Percentiles rank a stretch among this genome's conserved stretches.
These are phyloP conservation scores for Tuta absoluta DNA, from an alignment of 2,888 invertebrate species.

Conservation along the genomic window DNA sequence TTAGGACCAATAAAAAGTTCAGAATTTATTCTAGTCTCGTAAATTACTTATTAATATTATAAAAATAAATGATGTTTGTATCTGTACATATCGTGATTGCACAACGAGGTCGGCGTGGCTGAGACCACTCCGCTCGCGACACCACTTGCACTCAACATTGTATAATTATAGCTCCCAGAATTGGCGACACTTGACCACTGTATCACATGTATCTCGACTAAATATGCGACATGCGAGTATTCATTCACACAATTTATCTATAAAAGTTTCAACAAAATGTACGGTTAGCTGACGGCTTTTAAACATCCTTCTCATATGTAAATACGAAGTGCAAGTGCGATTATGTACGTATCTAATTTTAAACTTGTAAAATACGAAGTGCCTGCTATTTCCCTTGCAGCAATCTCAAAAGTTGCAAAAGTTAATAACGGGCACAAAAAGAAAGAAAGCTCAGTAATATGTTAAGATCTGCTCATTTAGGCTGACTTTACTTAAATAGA, in stretches of 20 bases:
- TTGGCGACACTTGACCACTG: background rate
- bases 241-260: background rate
- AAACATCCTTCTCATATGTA: background rate
- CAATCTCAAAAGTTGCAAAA: background rate
- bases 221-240: background rate
- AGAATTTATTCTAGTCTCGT: slow-evolving; percentile 57
- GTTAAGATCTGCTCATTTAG: slow-evolving; percentile 7
- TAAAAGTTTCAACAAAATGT: background rate
- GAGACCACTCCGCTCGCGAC: background rate
- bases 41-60: slow-evolving; percentile 47
- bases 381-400: background rate
- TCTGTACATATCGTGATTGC: slow-evolving; percentile 70
- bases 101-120: slow-evolving; percentile 51
- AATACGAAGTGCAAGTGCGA: slow-evolving; percentile 11
- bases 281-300: slow-evolving; percentile 2
- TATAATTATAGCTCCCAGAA: slow-evolving; percentile 18
- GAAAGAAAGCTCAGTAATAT: slow-evolving; percentile 9
- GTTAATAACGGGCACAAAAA: background rate
- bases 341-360: slow-evolving; percentile 5
- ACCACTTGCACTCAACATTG: slow-evolving; percentile 23
- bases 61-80: slow-evolving; percentile 51
- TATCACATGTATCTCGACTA: background rate
- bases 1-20: slow-evolving; percentile 31
- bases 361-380: background rate
- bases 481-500: slow-evolving; percentile 16